Percentiles rank a stretch among this genome's conserved stretches.
Evolutionary conservation across 2,888 invertebrate genomes (phyloP).

Genomic region (Drosophila longiperda): DNA sequence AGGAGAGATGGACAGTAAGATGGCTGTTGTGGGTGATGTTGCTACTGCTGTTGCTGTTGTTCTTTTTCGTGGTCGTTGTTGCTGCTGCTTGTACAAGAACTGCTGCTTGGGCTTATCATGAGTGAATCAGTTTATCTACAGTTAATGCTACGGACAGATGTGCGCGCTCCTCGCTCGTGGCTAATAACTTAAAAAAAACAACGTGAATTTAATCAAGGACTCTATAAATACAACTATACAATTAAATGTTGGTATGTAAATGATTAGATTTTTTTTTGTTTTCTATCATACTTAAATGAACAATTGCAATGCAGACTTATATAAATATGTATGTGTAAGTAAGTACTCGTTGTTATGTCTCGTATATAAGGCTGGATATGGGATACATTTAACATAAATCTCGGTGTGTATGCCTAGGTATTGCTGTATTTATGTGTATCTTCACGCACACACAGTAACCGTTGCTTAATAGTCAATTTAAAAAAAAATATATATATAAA

Average conservation of each 20-base stretch:
- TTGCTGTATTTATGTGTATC: constrained; percentile 9
- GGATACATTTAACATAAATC: background rate
- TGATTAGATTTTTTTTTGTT: background rate
- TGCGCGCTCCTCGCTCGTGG: constrained; percentile 29
- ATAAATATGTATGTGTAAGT: background rate
- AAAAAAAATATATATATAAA: background rate
- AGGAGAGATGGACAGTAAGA: constrained; percentile 74
- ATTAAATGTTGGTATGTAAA: constrained; percentile 16
- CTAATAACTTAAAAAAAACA: constrained; percentile 22
- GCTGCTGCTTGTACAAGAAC: constrained; percentile 65
- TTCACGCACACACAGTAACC: constrained; percentile 33
- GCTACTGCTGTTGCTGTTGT: constrained; percentile 27
- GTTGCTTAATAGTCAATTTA: background rate
- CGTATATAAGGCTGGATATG: background rate
- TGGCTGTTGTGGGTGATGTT: constrained; percentile 42
- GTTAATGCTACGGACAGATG: constrained; percentile 62
- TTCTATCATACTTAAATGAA: background rate
- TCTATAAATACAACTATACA: background rate
- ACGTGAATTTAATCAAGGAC: constrained; percentile 9
- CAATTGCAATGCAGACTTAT: background rate
- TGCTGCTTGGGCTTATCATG: constrained; percentile 67
- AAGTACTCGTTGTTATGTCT: background rate
- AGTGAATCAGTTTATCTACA: constrained; percentile 72
- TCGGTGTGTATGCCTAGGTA: background rate
- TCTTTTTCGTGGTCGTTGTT: constrained; percentile 33